Conservation (phyloP, 2,797 vertebrate species). For the Decapterus maruadsi region DNA sequence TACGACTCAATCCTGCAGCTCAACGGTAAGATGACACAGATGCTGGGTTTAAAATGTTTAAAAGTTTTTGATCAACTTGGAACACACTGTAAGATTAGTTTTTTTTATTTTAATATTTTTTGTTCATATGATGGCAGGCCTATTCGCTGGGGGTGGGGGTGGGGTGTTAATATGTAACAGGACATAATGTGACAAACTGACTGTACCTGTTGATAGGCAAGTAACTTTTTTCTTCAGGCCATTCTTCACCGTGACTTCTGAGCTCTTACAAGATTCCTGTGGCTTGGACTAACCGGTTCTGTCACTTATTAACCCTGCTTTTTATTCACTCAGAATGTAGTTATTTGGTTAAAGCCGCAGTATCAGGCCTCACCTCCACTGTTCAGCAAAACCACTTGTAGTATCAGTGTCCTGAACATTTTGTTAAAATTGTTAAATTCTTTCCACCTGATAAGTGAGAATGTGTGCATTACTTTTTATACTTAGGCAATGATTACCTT, state of each 20-base stretch:
- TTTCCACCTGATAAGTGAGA: not conserved
- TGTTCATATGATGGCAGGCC: not conserved
- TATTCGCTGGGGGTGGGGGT: not conserved
- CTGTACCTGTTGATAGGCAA: slow-evolving; percentile 20
- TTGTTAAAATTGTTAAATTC: not conserved
- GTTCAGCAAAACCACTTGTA: not conserved
- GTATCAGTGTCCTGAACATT: not conserved
- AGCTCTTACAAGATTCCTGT: slow-evolving; percentile 2
- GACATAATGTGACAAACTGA: not conserved
- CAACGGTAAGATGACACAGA: slow-evolving; percentile 81
- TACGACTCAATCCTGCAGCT: slow-evolving; percentile 92
- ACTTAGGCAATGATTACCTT: slow-evolving; percentile 50
- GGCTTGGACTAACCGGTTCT: slow-evolving; percentile 48
- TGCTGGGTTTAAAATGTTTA: not conserved
- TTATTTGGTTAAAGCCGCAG: not conserved
- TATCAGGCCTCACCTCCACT: not conserved
- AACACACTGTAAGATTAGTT: not conserved
- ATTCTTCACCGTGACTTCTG: too few relatives aligned
- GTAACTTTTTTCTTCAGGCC: not conserved
- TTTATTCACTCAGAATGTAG: not conserved
- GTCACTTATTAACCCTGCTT: slow-evolving; percentile 58
- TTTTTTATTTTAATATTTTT: not conserved
- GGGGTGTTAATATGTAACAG: not conserved
- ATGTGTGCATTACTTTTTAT: not conserved
- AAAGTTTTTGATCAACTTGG: not conserved